Base-by-base conservation (phyloP, 1,140 invertebrate genomes). In the Drosophila kanapiae region DNA sequence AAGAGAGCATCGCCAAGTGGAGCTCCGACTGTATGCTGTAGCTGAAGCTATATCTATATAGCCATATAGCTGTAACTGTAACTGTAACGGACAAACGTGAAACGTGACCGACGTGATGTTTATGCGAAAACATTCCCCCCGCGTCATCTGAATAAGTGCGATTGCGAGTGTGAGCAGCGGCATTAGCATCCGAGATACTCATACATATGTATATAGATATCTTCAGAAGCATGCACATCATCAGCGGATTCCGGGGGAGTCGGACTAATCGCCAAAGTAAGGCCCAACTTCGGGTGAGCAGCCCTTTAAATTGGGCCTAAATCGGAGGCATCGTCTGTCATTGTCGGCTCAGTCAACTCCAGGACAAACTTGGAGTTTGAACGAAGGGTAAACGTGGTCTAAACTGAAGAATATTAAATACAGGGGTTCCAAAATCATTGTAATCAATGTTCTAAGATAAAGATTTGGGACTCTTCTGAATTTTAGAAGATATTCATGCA, bases 51-150 rank as follows among this genome's bases (percentile, higher is more conserved):
- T 45, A 60, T 47, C 57, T 71, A 65, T 67, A 85, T 37, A 10
- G 13, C 51, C 37, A 23, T 54, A 54, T 54, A 13, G 53, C 63
- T 75, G 48, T 60, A 67, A 51, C 62, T 83, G 76, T 60, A 64
- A 47, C 59, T 78, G 77, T 71, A 85, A 79, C 81, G 75, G 78
- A 83, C 79, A 72, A 86, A 76, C 76, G 84, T 64, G 72, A 78
- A 62, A 84, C 84, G 84, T 87, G 84, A 84, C 84, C 62, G 80
- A 87, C 84, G 84, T 87, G 84, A 88, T 87, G 84, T 87, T 87
- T 87, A 88, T 82, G 80, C 78, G 69, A 74, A 79, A 72, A 83
- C 56, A 68, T 79, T 79, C 31, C 31, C 31, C 48, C 63, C 10
- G 48, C 43, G 48, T 72, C 69, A 72, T 72, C 45, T 49, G 54